Evolutionary conservation across 2,113 vertebrate genomes (phyloP).

Genomic region (Chaenocephalus aceratus): DNA sequence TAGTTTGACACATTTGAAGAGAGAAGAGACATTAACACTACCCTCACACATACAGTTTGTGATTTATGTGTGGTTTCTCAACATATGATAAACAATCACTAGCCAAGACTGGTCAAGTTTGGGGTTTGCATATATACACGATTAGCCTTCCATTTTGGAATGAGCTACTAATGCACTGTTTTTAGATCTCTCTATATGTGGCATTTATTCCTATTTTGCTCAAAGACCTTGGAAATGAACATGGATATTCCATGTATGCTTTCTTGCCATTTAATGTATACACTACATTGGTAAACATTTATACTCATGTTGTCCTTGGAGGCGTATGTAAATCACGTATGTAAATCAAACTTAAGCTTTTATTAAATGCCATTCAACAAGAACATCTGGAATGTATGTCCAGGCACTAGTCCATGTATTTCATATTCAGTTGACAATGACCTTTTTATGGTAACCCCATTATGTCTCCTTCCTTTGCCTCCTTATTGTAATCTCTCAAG

Average conservation of each 20-base stretch:
- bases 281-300: not conserved
- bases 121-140: not conserved
- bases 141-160: not conserved
- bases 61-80: not conserved
- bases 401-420: not conserved
- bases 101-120: not conserved
- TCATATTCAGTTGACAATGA: not conserved
- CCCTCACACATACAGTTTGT: not conserved
- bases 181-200: not conserved
- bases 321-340: not conserved
- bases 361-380: not conserved
- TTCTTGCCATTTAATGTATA: not conserved
- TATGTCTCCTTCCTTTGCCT: not conserved
- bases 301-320: not conserved
- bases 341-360: not conserved
- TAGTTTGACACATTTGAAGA: not conserved
- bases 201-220: not conserved
- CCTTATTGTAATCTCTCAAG: slow-evolving; percentile 70
- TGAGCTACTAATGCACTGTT: not conserved
- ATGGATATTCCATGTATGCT: not conserved
- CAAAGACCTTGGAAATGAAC: not conserved
- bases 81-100: not conserved
- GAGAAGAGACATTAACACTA: not conserved
- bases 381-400: not conserved
- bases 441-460: not conserved